Evolutionary conservation across 2,888 invertebrate genomes (phyloP), one percentile per base, ranked within the genome.

Genomic region (Spisula solida): DNA sequence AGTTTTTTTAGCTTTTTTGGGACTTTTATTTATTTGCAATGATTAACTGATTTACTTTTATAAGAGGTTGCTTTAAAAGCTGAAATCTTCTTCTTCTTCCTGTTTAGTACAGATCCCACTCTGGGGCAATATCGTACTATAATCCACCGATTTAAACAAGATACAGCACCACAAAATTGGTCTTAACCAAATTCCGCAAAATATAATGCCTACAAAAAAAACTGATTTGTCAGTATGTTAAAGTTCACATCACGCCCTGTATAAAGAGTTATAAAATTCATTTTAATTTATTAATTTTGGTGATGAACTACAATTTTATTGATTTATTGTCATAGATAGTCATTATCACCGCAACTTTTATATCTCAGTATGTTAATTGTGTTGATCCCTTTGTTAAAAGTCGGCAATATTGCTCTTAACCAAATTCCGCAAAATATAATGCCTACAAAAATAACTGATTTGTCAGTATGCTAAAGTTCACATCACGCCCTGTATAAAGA

Each of bases 241-340:
- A 25, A 25, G 25, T 25, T 66, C 12, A 25, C 10, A n/a, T 66
- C 25, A 66, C 25, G 10, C n/a, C 25, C 20, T 5, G n/a, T 25
- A 66, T 66, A 66, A 66, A 66, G n/a, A 66, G 60, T n/a, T 66
- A 66, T 66, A 66, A 66, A n/a, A n/a, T 25, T 66, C 60, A 66
- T 66, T 66, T 10, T 25, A 66, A 66, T n/a, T 66, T 25, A 66
- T 66, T 66, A 66, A n/a, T 25, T 66, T 6, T 66, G 60, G 25
- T 66, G 12, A 10, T 66, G 25, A 25, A 66, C 60, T 12, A n/a
- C 25, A n/a, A 12, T 25, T 25, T 66, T 66, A 66, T 66, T 66
- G 60, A 66, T 66, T 66, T 66, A 66, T n/a, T 66, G 60, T 66
- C 60, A 66, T 25, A 66, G 25, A 66, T n/a, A 25, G 5, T 66